Percentiles rank a stretch among this genome's conserved stretches.
These are phyloP conservation scores for Phaethornis superciliosus DNA, from an alignment of 2,113 vertebrate species.

Conservation along the genomic window DNA sequence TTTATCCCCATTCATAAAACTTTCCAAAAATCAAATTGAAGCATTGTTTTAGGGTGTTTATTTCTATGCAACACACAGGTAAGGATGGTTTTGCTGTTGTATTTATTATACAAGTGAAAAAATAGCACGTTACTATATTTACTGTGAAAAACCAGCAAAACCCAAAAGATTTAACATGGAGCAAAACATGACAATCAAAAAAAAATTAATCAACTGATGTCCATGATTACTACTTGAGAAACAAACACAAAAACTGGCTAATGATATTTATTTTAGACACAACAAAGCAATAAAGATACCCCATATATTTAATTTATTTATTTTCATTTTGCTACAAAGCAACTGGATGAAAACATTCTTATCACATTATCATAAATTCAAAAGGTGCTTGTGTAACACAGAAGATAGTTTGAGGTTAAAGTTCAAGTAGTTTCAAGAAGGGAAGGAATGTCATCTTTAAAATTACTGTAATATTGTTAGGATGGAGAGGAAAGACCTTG, in stretches of 20 bases:
- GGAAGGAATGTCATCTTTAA: not conserved
- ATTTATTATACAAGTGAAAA: not conserved
- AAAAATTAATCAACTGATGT: not conserved
- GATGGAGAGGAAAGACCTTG: not conserved
- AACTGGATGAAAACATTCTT: slow-evolving; percentile 21
- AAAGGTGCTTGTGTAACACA: not conserved
- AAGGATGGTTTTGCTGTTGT: not conserved
- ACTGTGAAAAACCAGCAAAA: not conserved
- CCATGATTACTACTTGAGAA: not conserved
- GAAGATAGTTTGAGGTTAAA: not conserved
- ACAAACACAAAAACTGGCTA: not conserved
- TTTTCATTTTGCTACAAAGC: slow-evolving; percentile 15
- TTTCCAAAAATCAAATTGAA: not conserved
- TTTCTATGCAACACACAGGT: not conserved
- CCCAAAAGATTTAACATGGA: not conserved
- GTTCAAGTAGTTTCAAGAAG: not conserved
- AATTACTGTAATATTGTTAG: not conserved
- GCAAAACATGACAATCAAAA: not conserved
- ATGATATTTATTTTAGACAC: not conserved
- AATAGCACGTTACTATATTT: not conserved
- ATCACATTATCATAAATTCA: not conserved
- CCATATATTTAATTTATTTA: not conserved
- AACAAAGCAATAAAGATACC: not conserved
- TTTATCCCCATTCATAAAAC: not conserved
- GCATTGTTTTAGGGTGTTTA: not conserved